Evolutionary conservation across 2,888 invertebrate genomes (phyloP).

Genomic region (Furcula furcula): DNA sequence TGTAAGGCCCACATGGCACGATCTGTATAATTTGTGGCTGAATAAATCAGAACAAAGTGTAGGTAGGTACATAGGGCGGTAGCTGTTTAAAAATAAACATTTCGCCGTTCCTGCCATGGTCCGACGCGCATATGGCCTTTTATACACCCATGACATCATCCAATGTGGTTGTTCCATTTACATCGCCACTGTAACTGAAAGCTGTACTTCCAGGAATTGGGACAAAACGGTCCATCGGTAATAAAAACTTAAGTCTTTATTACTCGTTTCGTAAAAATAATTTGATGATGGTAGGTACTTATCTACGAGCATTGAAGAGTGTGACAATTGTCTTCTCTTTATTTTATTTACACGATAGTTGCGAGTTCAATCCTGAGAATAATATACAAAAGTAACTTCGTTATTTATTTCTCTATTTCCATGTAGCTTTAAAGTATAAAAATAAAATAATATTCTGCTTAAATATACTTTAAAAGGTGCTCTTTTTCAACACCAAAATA

Average conservation of each 20-base stretch:
- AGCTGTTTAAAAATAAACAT: constrained; percentile 27
- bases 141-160: constrained; percentile 51
- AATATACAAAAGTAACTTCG: no score
- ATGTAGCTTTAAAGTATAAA: no score
- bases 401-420: no score
- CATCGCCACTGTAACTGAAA: constrained; percentile 28
- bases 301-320: no score
- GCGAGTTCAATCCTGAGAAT: no score
- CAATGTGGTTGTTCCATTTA: constrained; percentile 44
- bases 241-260: constrained; percentile 1
- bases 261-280: no score
- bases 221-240: constrained; percentile 25
- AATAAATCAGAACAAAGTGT: constrained; percentile 10
- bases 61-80: not conserved
- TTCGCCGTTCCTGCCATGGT: constrained; percentile 43
- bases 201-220: constrained; percentile 35
- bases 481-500: no score
- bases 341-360: no score
- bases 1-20: not conserved
- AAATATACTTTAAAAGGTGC: no score
- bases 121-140: constrained; percentile 49
- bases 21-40: not conserved
- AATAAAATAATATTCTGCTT: no score
- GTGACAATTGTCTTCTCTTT: no score
- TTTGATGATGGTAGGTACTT: no score